Base-by-base conservation (phyloP, 2,888 invertebrate species). In the Oscheius onirici region DNA sequence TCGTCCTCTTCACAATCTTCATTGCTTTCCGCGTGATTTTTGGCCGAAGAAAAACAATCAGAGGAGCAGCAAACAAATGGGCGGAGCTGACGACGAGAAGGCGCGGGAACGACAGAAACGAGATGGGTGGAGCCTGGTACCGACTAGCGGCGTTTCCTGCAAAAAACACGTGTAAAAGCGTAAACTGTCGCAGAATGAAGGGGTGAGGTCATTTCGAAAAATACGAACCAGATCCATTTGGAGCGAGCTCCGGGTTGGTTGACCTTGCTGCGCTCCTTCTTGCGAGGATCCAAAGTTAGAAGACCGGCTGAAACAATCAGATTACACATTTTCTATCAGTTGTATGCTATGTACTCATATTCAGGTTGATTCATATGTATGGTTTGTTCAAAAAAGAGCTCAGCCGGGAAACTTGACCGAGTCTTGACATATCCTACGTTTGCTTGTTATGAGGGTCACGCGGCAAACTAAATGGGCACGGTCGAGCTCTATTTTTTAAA, bases 211-310 rank as follows among this genome's bases (percentile, higher is more conserved):
- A 34, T 34, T 3, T 6, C 3, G 34, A 34, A 34, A 34, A 34
- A 34, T 8, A 34, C n/a, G n/a, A 51, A 77, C 86, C 86, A 86
- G 69, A 86, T 85, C 86, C 86, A 87, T 78, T 85, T 87, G 15
- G 85, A 84, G 63, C 86, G 76, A n/a, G 86, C 86, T 57, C 86
- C 86, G 17, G 84, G 84, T 72, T 87, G 86, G 71, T 84, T 86
- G 52, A 85, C 81, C 71, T 86, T 86, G 67, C 79, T 85, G 54
- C 86, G 75, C 61, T 86, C 86, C 58, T 82, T 84, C 57, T 77
- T 78, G 8, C 86, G 73, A 26, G 84, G 84, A 69, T 86, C 86
- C 58, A 75, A 51, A 11, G 84, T 87, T 51, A 86, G 75, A n/a
- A 86, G 71, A 57, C 86, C 85, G 49, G 84, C 86, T 85, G 74